Evolutionary conservation across 2,888 invertebrate genomes (phyloP).

Genomic region (Philopedon plagiatum): DNA sequence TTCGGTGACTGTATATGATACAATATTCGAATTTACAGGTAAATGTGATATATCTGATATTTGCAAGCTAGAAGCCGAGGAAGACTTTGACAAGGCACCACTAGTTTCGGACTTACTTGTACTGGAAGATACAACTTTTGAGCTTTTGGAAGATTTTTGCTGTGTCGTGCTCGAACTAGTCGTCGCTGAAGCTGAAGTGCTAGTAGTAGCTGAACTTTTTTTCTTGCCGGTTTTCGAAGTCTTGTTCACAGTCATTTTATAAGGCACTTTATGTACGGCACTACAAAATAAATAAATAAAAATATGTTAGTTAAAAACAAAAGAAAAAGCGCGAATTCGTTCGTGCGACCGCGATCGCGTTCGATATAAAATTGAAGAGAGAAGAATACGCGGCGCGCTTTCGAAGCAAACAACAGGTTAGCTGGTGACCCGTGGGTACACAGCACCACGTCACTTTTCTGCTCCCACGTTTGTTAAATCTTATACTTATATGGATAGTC

Average conservation of each 20-base stretch:
- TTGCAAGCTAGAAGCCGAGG: conserved; percentile 65
- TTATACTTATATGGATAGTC: conserved; percentile 64
- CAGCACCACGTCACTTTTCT: conserved; percentile 57
- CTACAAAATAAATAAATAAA: conserved; percentile 53
- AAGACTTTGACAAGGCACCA: conserved; percentile 62
- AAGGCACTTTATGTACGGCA: conserved; percentile 31
- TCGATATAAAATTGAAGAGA: conserved; percentile 55
- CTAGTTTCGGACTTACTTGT: conserved; percentile 54
- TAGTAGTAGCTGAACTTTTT: conserved; percentile 57
- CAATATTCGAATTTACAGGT: conserved; percentile 62
- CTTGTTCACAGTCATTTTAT: conserved; percentile 64
- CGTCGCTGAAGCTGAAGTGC: conserved; percentile 23
- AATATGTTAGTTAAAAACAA: conserved; percentile 26
- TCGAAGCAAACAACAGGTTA: conserved; percentile 56
- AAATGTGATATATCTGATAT: conserved; percentile 67
- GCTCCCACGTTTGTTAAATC: conserved; percentile 62
- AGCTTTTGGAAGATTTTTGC: conserved; percentile 59
- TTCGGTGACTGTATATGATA: conserved; percentile 66
- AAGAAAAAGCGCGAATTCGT: conserved; percentile 40
- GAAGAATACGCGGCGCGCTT: conserved; percentile 53
- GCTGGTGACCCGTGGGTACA: conserved; percentile 53
- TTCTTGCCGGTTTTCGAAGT: conserved; percentile 60
- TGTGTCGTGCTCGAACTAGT: conserved; percentile 24
- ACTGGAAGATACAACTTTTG: conserved; percentile 58
- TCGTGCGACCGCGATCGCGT: conserved; percentile 55